A percentile compares a stretch with the other conserved stretches of the same genome.
These are phyloP conservation scores for Scaptomyza cyrtandrae DNA, from an alignment of 2,888 invertebrate species.

Conservation along the genomic window DNA sequence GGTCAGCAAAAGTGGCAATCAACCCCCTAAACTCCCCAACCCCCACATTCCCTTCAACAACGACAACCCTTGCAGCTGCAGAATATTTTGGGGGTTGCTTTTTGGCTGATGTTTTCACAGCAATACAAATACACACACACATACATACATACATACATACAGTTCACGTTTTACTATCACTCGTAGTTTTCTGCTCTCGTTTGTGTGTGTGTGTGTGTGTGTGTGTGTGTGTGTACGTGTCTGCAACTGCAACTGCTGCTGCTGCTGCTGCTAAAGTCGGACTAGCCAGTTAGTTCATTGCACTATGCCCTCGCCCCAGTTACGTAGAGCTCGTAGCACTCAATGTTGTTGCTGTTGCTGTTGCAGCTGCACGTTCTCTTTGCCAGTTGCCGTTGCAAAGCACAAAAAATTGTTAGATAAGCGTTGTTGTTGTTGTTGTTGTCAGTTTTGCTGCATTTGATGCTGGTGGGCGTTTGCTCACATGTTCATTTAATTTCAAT, in stretches of 20 bases:
- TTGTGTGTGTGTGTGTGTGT: conserved; percentile 42
- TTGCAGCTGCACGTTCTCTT: conserved; percentile 77
- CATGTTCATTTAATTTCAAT: conserved; percentile 53
- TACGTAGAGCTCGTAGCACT: conserved; percentile 66
- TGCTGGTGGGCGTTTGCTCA: conserved; percentile 56
- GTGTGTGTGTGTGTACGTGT: conserved; percentile 22
- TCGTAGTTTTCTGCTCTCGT: conserved; percentile 63
- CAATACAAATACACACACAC: conserved; percentile 10
- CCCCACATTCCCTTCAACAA: conserved; percentile 5
- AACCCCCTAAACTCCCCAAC: not conserved
- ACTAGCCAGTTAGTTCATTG: conserved; percentile 81
- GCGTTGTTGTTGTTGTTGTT: conserved; percentile 32
- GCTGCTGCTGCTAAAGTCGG: conserved; percentile 25
- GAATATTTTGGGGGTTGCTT: conserved; percentile 23
- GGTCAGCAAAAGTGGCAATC: conserved; percentile 77
- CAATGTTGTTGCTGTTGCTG: conserved; percentile 43
- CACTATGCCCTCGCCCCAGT: conserved; percentile 84
- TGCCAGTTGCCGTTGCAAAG: conserved; percentile 53
- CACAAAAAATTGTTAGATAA: conserved; percentile 58
- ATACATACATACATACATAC: conserved; percentile 13
- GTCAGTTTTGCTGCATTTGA: conserved; percentile 17
- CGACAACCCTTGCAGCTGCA: conserved; percentile 21
- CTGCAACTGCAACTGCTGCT: conserved; percentile 43
- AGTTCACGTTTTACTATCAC: conserved; percentile 73
- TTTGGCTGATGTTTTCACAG: conserved; percentile 33